These are phyloP conservation scores for Ctenicera cuprea DNA, from an alignment of 2,888 invertebrate genomes.

Conservation along the genomic window DNA sequence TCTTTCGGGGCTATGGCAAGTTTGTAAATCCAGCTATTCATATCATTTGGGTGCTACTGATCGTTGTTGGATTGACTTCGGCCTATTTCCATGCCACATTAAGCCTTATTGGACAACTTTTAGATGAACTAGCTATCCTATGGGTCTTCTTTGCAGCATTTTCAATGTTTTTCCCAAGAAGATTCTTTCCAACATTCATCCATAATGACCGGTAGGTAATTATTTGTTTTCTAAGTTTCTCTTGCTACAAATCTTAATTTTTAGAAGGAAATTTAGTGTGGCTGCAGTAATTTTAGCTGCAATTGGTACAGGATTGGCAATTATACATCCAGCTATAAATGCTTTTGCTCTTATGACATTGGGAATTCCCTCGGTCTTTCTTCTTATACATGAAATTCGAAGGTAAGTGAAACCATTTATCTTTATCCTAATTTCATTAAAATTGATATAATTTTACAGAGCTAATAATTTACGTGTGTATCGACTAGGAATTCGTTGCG, in stretches of 20 bases:
- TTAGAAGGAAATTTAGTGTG: conserved; percentile 79
- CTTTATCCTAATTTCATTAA: conserved; percentile 10
- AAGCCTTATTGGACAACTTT: conserved; percentile 85
- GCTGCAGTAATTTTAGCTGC: conserved; percentile 78
- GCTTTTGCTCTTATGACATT: conserved; percentile 88
- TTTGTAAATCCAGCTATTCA: conserved; percentile 86
- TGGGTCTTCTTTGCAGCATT: conserved; percentile 89
- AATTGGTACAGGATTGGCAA: conserved; percentile 80
- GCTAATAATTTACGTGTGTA: conserved; percentile 71
- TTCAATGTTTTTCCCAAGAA: conserved; percentile 83
- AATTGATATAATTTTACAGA: conserved; percentile 30
- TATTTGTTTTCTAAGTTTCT: conserved; percentile 52
- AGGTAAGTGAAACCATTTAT: conserved; percentile 74
- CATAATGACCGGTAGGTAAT: conserved; percentile 77
- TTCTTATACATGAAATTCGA: conserved; percentile 81
- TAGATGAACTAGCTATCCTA: conserved; percentile 88
- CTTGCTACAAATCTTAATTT: conserved; percentile 60
- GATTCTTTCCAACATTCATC: conserved; percentile 81
- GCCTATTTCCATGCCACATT: conserved; percentile 92
- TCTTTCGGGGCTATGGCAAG: conserved; percentile 85
- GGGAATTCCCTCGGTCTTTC: conserved; percentile 80
- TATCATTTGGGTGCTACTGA: conserved; percentile 86
- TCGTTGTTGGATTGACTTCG: conserved; percentile 86
- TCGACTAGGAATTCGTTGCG: conserved; percentile 82
- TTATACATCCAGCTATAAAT: conserved; percentile 87